phyloP scores from a whole-genome alignment of 1,140 invertebrate genomes.

The Riptortus pedestris region DNA sequence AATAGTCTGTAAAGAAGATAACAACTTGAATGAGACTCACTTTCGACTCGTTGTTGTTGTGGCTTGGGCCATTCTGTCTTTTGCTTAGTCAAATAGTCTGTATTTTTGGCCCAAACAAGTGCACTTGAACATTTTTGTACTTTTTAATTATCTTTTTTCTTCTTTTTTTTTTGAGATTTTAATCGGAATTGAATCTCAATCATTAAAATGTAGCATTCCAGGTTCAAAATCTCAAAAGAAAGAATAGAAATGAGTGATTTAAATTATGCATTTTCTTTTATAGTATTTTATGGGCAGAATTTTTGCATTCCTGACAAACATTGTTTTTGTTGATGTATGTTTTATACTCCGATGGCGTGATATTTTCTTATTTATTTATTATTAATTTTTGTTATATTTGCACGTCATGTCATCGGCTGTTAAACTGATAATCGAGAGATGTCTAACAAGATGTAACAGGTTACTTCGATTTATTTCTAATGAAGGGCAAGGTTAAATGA shows the following conservation, averaged over 20 bases:
- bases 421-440: neutral
- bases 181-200: conserved; percentile 5
- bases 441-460: neutral
- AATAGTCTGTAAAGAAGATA: too few relatives aligned
- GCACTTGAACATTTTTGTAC: neutral
- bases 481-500: neutral
- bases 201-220: conserved; percentile 13
- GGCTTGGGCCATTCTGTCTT: too few relatives aligned
- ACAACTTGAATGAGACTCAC: too few relatives aligned
- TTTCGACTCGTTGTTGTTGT: too few relatives aligned
- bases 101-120: too few relatives aligned
- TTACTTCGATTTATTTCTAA: conserved; percentile 10
- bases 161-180: neutral
- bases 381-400: neutral
- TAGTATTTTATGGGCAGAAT: too few relatives aligned
- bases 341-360: too few relatives aligned
- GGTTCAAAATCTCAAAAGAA: neutral
- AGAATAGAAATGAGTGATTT: too few relatives aligned
- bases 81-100: too few relatives aligned
- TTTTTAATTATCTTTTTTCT: neutral
- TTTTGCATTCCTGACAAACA: too few relatives aligned
- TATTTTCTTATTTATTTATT: neutral
- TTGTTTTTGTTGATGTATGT: too few relatives aligned
- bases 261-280: neutral
- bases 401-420: neutral